These are phyloP conservation scores for Anodontia alba DNA, from an alignment of 2,888 invertebrate genomes.

Conservation along the genomic window DNA sequence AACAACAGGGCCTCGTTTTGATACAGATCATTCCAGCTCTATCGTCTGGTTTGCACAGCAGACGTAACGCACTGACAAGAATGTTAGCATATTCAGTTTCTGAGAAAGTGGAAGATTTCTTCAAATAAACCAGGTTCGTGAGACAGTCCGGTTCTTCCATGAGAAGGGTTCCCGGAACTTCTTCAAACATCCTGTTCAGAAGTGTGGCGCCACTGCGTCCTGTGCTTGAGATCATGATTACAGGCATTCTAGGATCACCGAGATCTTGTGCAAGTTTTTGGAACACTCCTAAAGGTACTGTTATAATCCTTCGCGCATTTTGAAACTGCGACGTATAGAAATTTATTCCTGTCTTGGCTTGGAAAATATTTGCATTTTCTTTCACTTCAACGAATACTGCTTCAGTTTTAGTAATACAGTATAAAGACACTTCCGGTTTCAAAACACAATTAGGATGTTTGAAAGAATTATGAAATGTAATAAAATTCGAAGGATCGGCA, in stretches of 20 bases:
- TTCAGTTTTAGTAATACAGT: slow-evolving; percentile 77
- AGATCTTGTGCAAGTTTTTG: slow-evolving; percentile 79
- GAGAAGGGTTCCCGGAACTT: slow-evolving; percentile 75
- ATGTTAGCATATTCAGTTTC: slow-evolving; percentile 76
- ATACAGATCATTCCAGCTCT: slow-evolving; percentile 73
- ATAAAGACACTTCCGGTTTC: slow-evolving; percentile 75
- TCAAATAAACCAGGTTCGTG: slow-evolving; percentile 73
- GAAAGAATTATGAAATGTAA: slow-evolving; percentile 76
- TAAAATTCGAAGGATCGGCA: slow-evolving; percentile 76
- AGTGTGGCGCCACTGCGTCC: slow-evolving; percentile 78
- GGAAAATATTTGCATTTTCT: slow-evolving; percentile 69
- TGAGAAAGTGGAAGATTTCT: slow-evolving; percentile 66
- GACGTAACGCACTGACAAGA: slow-evolving; percentile 73
- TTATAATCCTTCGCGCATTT: slow-evolving; percentile 73
- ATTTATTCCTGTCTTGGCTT: slow-evolving; percentile 54
- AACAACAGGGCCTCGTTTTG: slow-evolving; percentile 74
- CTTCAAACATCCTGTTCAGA: slow-evolving; percentile 74
- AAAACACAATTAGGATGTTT: slow-evolving; percentile 79
- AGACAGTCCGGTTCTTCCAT: slow-evolving; percentile 78
- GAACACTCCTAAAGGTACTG: slow-evolving; percentile 80
- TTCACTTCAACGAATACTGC: slow-evolving; percentile 78
- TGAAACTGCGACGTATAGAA: slow-evolving; percentile 77
- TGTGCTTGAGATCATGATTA: slow-evolving; percentile 76
- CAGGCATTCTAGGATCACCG: slow-evolving; percentile 76
- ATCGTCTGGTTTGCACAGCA: slow-evolving; percentile 79